Evolutionary conservation across 2,888 invertebrate genomes (phyloP).

Genomic region (Euzophera pinguis): DNA sequence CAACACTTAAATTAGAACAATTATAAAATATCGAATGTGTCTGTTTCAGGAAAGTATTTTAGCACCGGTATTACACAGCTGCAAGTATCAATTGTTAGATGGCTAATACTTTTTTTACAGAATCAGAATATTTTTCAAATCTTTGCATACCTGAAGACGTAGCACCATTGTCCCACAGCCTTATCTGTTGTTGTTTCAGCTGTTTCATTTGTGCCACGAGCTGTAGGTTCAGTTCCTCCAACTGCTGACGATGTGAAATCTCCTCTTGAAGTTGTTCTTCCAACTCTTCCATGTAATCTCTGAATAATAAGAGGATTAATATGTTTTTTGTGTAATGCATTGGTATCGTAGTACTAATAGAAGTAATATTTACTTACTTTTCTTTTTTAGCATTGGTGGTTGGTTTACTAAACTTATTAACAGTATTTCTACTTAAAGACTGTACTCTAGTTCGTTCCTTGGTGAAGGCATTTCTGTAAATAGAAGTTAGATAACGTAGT

Average conservation of each 20-base stretch:
- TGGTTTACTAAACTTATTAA: conserved; percentile 49
- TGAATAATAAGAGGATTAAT: conserved; percentile 20
- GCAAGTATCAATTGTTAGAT: too few relatives aligned
- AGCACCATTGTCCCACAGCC: conserved; percentile 56
- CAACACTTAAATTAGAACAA: too few relatives aligned
- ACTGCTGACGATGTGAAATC: conserved; percentile 80
- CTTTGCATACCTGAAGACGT: conserved; percentile 50
- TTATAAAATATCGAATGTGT: too few relatives aligned
- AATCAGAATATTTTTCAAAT: too few relatives aligned
- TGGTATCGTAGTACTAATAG: background rate
- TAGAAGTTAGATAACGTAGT: background rate
- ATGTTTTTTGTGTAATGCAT: background rate
- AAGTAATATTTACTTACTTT: conserved; percentile 40
- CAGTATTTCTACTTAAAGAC: conserved; percentile 40
- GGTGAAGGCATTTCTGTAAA: conserved; percentile 46
- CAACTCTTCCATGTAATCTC: conserved; percentile 63
- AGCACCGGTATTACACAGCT: too few relatives aligned
- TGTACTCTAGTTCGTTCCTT: conserved; percentile 43
- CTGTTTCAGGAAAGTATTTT: too few relatives aligned
- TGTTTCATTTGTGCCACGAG: conserved; percentile 81
- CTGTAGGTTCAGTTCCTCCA: conserved; percentile 81
- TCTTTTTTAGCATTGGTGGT: conserved; percentile 53
- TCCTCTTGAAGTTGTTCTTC: conserved; percentile 82
- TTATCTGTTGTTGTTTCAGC: conserved; percentile 67
- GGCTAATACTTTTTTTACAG: too few relatives aligned